These are phyloP conservation scores for Anas platyrhynchos DNA, from an alignment of 2,113 vertebrate species.

Conservation along the genomic window DNA sequence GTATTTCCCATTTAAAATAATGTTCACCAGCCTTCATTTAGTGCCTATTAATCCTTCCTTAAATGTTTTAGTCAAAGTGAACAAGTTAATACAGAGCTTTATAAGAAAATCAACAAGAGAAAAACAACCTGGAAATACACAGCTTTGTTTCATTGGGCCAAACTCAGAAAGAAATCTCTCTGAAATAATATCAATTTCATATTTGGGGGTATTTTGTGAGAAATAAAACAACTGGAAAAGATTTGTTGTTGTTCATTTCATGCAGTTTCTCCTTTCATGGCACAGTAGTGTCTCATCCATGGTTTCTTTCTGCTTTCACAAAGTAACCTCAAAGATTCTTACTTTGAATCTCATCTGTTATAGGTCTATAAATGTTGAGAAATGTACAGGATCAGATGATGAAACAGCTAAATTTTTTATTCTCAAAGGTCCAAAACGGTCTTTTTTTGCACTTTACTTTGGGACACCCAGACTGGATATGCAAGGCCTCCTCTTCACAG, in stretches of 20 bases:
- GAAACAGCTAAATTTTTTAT: neutral
- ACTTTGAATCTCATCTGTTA: neutral
- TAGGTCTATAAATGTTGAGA: neutral
- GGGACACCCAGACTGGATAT: neutral
- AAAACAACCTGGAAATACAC: neutral
- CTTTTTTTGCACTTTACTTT: neutral
- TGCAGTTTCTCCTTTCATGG: neutral
- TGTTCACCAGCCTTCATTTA: neutral
- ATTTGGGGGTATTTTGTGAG: neutral
- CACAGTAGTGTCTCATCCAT: neutral
- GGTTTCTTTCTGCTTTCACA: neutral
- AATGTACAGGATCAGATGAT: neutral
- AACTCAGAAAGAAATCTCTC: neutral
- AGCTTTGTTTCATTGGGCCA: neutral
- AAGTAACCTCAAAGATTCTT: neutral
- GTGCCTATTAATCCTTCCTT: neutral
- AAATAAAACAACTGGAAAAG: neutral
- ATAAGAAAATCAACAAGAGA: neutral
- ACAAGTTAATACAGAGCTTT: neutral
- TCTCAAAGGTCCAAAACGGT: neutral
- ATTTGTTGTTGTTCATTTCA: neutral
- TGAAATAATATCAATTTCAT: neutral
- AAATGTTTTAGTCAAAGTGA: neutral
- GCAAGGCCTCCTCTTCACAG: neutral
- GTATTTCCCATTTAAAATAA: neutral